These are phyloP conservation scores for Patella caerulea DNA, from an alignment of 2,888 invertebrate species.

Conservation along the genomic window DNA sequence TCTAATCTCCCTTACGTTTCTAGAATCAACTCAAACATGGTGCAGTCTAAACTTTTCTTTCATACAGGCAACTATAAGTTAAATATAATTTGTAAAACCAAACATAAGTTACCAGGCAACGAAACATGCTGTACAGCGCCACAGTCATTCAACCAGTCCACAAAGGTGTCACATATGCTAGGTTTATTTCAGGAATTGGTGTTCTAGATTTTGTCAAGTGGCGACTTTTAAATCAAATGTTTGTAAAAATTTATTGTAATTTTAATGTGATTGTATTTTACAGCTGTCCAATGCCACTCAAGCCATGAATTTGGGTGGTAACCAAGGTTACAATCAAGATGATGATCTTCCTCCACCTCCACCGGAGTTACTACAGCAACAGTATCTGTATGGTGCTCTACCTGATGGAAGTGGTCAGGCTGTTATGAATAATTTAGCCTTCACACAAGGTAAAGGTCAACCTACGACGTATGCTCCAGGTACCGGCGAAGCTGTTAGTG, in stretches of 20 bases:
- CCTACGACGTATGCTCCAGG: conserved; percentile 54
- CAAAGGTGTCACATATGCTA: too few species aligned
- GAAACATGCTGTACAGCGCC: too few species aligned
- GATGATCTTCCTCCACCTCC: conserved; percentile 58
- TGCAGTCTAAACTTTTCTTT: too few species aligned
- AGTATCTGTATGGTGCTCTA: conserved; percentile 62
- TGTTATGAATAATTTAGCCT: conserved; percentile 46
- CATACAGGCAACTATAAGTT: too few species aligned
- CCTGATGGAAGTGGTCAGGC: conserved; percentile 58
- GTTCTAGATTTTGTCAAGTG: background rate
- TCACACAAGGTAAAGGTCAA: conserved; percentile 46
- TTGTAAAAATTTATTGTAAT: background rate
- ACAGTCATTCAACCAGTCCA: too few species aligned
- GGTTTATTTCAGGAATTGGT: background rate
- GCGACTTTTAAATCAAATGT: conserved; percentile 1
- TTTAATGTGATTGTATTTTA: conserved; percentile 15
- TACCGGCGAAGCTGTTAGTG: conserved; percentile 47
- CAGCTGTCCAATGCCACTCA: conserved; percentile 53
- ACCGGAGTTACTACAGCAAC: conserved; percentile 61
- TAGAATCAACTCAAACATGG: too few species aligned
- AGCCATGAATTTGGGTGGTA: conserved; percentile 46
- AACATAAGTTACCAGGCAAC: too few species aligned
- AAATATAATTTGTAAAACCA: too few species aligned
- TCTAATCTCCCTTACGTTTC: too few species aligned
- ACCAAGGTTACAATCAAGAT: conserved; percentile 27